phyloP scores from a whole-genome alignment of 2,797 vertebrate species.

The Bovichtus variegatus region DNA sequence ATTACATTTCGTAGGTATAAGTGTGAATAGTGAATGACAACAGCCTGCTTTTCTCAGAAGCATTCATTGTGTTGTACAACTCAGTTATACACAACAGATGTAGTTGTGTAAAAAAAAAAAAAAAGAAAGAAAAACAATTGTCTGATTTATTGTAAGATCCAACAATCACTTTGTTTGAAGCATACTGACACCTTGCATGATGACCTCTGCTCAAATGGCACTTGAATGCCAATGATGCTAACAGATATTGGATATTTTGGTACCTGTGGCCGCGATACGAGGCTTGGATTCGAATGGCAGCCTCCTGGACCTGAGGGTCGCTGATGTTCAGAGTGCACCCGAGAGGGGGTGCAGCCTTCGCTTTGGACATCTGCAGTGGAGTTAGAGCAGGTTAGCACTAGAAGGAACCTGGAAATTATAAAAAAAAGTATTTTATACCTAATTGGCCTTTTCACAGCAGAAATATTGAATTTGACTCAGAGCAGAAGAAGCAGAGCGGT shows the following conservation, averaged over 20 bases:
- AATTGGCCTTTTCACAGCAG: neutral
- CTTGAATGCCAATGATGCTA: neutral
- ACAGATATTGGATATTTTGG: neutral
- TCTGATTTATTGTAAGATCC: too few species aligned
- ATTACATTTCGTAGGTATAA: too few species aligned
- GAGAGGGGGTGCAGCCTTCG: slow-evolving; percentile 70
- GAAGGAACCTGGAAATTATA: neutral
- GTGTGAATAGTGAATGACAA: too few species aligned
- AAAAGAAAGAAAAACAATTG: too few species aligned
- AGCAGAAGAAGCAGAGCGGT: neutral
- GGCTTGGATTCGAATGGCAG: slow-evolving; percentile 82
- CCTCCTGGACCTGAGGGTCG: slow-evolving; percentile 80
- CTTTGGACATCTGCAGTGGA: slow-evolving; percentile 78
- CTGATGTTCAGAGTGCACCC: slow-evolving; percentile 79
- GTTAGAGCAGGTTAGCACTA: slow-evolving; percentile 2
- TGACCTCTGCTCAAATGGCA: neutral
- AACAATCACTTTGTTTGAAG: neutral
- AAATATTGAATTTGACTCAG: neutral
- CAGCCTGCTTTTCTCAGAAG: too few species aligned
- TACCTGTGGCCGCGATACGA: slow-evolving; percentile 82
- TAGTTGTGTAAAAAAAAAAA: too few species aligned
- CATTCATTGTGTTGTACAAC: too few species aligned
- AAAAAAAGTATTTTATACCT: neutral
- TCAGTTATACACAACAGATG: too few species aligned
- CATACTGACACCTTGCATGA: neutral